Base-by-base conservation (phyloP, 1,140 invertebrate genomes). In the Tetramorium alpestre region DNA sequence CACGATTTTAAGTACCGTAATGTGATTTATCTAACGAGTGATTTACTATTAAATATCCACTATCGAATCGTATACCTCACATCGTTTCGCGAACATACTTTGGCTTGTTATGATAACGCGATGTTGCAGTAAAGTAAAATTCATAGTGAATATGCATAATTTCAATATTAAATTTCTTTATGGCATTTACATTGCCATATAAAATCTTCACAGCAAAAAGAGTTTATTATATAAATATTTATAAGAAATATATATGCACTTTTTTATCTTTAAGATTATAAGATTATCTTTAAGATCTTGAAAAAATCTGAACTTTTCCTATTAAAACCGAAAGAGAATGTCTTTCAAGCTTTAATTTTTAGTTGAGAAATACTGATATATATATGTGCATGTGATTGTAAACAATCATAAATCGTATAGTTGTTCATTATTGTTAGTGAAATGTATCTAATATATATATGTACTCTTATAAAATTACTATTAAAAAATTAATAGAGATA, bases 21-120 rank as follows among this genome's bases (percentile, higher is more conserved):
- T 11, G n/a, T 64, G 47, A 85, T 85, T 85, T 54, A 85, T 78
- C 22, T 67, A 16, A 16, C 60, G 58, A 51, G 7, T 6, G 16
- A 22, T 49, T 78, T 64, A 49, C 10, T n/a, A 49, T 76, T 65
- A 65, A 78, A 65, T 65, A 65, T 64, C 28, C n/a, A 60, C 13
- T 18, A 73, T 28, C 65, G n/a, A 25, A 44, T 47, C 41, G 25
- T 13, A 16, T 33, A 33, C 28, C 16, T 54, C 25, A 28, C 44
- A 8, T 38, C 58, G 38, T 72, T 64, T 76, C 44, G 56, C 56
- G 41, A 56, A 28, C 33, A 10, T 8, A 22, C 22, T 56, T 25
- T 5, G 33, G 11, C 10, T 49, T 13, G 10, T 51, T 54, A 41
- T 18, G 3, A 60, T 64, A 18, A 11, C 25, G 13, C 33, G 11